Conservation (phyloP, 2,888 invertebrate species). For the Dendrolimus houi region DNA sequence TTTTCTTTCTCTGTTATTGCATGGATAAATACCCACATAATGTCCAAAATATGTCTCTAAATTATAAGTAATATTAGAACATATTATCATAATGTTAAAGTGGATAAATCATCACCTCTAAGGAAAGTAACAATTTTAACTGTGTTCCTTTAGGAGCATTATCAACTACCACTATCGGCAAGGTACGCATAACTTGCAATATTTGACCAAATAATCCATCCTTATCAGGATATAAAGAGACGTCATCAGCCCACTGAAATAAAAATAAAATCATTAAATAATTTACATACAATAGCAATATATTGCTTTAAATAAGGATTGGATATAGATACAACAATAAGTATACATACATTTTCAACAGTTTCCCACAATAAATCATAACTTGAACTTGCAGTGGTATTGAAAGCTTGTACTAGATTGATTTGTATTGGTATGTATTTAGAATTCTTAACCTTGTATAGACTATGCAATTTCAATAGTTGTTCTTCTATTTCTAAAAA, state of each 20-base stretch:
- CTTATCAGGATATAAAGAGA: slow-evolving; percentile 59
- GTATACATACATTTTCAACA: slow-evolving; percentile 45
- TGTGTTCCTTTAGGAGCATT: slow-evolving; percentile 92
- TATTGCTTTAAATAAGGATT: background rate
- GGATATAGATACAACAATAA: background rate
- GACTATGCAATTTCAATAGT: slow-evolving; percentile 53
- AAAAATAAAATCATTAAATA: background rate
- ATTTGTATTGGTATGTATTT: slow-evolving; percentile 43
- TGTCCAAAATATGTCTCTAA: too few species aligned
- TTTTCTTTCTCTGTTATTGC: too few species aligned
- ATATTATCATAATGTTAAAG: too few species aligned
- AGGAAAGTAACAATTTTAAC: slow-evolving; percentile 86
- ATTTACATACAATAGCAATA: background rate
- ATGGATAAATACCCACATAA: too few species aligned
- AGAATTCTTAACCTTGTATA: slow-evolving; percentile 47
- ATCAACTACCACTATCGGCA: slow-evolving; percentile 83
- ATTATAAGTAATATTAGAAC: too few species aligned
- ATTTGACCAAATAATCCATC: slow-evolving; percentile 78
- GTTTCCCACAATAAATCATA: slow-evolving; percentile 38
- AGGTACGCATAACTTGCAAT: slow-evolving; percentile 79
- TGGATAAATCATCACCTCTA: slow-evolving; percentile 73
- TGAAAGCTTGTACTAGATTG: slow-evolving; percentile 48
- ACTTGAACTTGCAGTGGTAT: slow-evolving; percentile 35
- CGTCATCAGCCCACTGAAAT: slow-evolving; percentile 59
- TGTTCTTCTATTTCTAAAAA: slow-evolving; percentile 54